A percentile compares a stretch with the other conserved stretches of the same genome.
phyloP scores from a whole-genome alignment of 2,888 invertebrate genomes.

The Leucozona laternaria region DNA sequence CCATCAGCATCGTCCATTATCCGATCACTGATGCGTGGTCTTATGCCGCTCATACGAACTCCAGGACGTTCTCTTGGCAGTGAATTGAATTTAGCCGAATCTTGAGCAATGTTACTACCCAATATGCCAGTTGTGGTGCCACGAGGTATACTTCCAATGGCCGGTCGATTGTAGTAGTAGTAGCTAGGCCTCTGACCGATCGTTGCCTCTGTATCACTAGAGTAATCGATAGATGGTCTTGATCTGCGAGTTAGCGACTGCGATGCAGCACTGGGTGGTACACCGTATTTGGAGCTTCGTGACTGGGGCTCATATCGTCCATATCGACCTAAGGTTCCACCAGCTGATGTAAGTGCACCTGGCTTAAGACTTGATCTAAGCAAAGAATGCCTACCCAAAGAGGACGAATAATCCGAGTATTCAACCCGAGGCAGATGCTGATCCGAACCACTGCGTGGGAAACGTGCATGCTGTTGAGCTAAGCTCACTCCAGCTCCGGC shows the following conservation, averaged over 20 bases:
- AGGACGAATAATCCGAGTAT: slow-evolving; percentile 92
- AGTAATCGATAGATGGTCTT: slow-evolving; percentile 92
- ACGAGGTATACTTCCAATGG: slow-evolving; percentile 83
- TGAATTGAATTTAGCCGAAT: slow-evolving; percentile 88
- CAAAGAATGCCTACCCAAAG: slow-evolving; percentile 90
- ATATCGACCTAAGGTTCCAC: slow-evolving; percentile 86
- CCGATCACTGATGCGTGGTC: slow-evolving; percentile 85
- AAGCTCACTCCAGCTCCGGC: slow-evolving; percentile 85
- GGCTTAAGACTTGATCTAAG: slow-evolving; percentile 92
- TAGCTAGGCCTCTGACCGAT: slow-evolving; percentile 90
- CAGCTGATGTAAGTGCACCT: slow-evolving; percentile 81
- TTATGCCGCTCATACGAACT: slow-evolving; percentile 84
- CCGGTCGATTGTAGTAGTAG: slow-evolving; percentile 87
- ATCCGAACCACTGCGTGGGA: slow-evolving; percentile 96
- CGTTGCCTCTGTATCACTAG: slow-evolving; percentile 97
- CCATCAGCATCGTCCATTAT: slow-evolving; percentile 91
- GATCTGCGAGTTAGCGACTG: slow-evolving; percentile 89
- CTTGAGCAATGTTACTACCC: slow-evolving; percentile 80
- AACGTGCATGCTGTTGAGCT: slow-evolving; percentile 83
- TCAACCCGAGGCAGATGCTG: slow-evolving; percentile 95
- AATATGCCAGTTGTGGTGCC: slow-evolving; percentile 81
- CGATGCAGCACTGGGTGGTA: slow-evolving; percentile 82
- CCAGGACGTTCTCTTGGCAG: slow-evolving; percentile 88
- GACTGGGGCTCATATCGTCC: slow-evolving; percentile 86
- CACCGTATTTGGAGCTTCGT: slow-evolving; percentile 84